These are phyloP conservation scores for Arenaria interpres DNA, from an alignment of 2,113 vertebrate species.

Conservation along the genomic window DNA sequence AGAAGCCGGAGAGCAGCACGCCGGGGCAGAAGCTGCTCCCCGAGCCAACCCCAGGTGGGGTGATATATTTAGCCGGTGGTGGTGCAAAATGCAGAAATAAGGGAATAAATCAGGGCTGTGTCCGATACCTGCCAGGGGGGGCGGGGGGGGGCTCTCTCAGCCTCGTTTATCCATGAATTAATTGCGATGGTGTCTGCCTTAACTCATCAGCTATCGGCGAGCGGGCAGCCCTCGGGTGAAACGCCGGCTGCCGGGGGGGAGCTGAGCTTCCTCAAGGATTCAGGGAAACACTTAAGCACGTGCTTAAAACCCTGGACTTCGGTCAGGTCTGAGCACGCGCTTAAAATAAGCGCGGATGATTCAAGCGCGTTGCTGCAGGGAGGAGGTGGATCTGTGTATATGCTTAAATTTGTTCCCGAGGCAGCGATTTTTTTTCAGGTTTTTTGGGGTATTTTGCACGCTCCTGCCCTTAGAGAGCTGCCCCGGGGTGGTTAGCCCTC, in stretches of 20 bases:
- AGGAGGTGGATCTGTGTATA: accelerated
- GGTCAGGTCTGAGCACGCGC: neutral
- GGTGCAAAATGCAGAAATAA: neutral
- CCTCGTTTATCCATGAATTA: neutral
- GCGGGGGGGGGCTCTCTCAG: neutral
- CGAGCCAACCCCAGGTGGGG: accelerated
- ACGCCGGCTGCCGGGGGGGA: neutral
- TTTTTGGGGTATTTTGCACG: neutral
- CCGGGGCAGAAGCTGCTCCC: neutral
- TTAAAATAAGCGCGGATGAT: neutral
- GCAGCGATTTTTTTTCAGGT: neutral
- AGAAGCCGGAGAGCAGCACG: neutral
- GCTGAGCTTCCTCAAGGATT: neutral
- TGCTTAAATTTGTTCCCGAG: neutral
- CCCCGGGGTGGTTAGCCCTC: neutral
- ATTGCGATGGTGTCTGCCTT: neutral
- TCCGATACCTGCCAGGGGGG: neutral
- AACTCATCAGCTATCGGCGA: neutral
- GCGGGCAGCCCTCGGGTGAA: neutral
- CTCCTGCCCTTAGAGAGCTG: neutral
- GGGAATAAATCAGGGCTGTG: neutral
- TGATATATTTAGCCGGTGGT: neutral
- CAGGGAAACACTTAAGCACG: neutral
- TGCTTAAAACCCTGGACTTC: neutral
- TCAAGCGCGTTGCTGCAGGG: neutral